Evolutionary conservation across 2,797 vertebrate genomes (phyloP).

Genomic region (Enteromius paludinosus): DNA sequence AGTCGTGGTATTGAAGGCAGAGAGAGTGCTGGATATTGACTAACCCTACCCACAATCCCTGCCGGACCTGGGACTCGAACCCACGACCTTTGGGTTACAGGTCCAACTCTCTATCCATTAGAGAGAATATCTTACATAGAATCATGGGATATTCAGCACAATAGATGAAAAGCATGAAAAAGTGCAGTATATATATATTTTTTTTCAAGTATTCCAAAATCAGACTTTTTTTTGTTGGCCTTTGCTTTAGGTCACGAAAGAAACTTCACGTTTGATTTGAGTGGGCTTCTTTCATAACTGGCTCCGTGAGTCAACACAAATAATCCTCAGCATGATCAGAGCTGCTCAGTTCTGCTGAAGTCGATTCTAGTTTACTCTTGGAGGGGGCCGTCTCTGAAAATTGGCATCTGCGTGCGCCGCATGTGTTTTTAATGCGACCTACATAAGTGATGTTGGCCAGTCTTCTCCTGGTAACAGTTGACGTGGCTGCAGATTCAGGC

Average conservation of each 20-base stretch:
- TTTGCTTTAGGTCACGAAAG: constrained; percentile 18
- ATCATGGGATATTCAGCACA: background rate
- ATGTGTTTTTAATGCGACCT: constrained; percentile 81
- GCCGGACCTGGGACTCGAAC: too few relatives aligned
- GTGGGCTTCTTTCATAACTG: constrained; percentile 18
- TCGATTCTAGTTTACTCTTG: background rate
- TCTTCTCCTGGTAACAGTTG: constrained; percentile 79
- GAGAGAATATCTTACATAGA: background rate
- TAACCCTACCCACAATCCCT: too few relatives aligned
- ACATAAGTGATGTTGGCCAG: constrained; percentile 71
- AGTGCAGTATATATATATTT: background rate
- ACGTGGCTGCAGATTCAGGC: constrained; percentile 68
- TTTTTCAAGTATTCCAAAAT: background rate
- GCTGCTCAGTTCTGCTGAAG: constrained; percentile 28
- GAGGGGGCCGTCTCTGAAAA: constrained; percentile 25
- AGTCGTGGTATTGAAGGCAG: too few relatives aligned
- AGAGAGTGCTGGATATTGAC: too few relatives aligned
- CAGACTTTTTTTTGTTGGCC: constrained; percentile 2
- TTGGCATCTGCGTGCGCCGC: constrained; percentile 37
- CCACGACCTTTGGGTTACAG: too few relatives aligned
- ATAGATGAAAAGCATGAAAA: background rate
- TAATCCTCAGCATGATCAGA: constrained; percentile 27
- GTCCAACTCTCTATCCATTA: too few relatives aligned
- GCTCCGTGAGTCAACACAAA: constrained; percentile 20
- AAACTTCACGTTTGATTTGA: constrained; percentile 32